phyloP scores from a whole-genome alignment of 2,113 vertebrate species.

The Crypturellus undulatus region DNA sequence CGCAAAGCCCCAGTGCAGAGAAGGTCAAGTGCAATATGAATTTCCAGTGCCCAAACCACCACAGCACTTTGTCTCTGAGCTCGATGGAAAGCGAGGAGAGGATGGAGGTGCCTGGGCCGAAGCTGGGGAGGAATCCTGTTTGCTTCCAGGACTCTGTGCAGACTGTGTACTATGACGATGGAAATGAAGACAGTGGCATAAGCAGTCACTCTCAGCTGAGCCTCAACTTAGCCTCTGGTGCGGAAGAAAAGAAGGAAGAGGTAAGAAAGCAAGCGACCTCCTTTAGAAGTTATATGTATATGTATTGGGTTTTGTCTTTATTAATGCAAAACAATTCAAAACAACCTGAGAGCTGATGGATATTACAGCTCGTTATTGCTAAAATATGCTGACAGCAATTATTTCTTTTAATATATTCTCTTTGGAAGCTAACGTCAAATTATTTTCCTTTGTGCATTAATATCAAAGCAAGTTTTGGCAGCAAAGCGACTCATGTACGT shows the following conservation, averaged over 20 bases:
- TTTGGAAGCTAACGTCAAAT: constrained; percentile 29
- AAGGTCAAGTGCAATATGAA: constrained; percentile 53
- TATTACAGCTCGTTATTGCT: constrained; percentile 29
- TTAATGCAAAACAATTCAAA: constrained; percentile 43
- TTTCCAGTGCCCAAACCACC: constrained; percentile 53
- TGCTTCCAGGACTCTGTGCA: constrained; percentile 55
- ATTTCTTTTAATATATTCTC: constrained; percentile 32
- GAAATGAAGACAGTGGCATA: constrained; percentile 73
- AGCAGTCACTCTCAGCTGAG: constrained; percentile 74
- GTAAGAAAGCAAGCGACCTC: constrained; percentile 71
- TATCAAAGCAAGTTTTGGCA: constrained; percentile 49
- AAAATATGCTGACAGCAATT: constrained; percentile 37
- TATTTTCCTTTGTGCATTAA: constrained; percentile 30
- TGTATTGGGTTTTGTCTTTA: neutral
- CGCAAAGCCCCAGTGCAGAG: constrained; percentile 72
- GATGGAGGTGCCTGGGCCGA: constrained; percentile 35
- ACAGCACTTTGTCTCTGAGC: constrained; percentile 76
- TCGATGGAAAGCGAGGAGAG: constrained; percentile 77
- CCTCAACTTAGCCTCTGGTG: constrained; percentile 40
- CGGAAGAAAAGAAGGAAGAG: constrained; percentile 79
- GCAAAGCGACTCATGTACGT: neutral
- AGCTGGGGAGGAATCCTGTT: constrained; percentile 62
- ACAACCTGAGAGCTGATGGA: neutral
- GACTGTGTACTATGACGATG: constrained; percentile 61
- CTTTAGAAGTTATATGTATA: neutral